phyloP scores from a whole-genome alignment of 2,797 vertebrate genomes.

The Molossus alvarezi region DNA sequence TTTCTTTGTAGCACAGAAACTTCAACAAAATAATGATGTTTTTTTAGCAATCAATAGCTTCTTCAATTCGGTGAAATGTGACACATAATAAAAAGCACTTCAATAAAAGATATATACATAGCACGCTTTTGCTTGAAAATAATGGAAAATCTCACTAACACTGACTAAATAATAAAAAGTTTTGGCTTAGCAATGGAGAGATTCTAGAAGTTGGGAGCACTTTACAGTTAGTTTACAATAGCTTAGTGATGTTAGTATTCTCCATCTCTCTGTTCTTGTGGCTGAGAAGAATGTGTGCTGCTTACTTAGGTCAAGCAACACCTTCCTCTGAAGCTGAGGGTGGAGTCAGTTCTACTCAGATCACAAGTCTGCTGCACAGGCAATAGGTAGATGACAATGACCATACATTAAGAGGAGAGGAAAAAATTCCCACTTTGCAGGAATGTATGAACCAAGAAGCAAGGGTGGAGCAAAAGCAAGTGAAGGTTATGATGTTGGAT shows the following conservation, averaged over 20 bases:
- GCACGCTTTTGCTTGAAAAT: constrained; percentile 50
- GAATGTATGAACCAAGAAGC: background rate
- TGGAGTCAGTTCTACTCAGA: background rate
- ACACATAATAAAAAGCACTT: constrained; percentile 56
- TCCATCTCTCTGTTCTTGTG: background rate
- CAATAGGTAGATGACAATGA: background rate
- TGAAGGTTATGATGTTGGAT: background rate
- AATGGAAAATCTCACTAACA: constrained; percentile 40
- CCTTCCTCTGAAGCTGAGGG: background rate
- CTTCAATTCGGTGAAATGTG: background rate
- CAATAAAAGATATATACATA: constrained; percentile 37
- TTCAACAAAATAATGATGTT: background rate
- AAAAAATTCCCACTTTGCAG: background rate
- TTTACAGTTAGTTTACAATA: background rate
- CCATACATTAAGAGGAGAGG: background rate
- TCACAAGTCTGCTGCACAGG: background rate
- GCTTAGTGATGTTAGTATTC: background rate
- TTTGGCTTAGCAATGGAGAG: constrained; percentile 18
- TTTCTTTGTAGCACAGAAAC: background rate
- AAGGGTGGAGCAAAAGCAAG: background rate
- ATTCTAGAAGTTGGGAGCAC: constrained; percentile 4
- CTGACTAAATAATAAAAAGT: background rate
- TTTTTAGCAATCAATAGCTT: constrained; percentile 15
- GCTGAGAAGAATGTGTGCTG: background rate
- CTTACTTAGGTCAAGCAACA: background rate